Evolutionary conservation across 2,888 invertebrate species (phyloP), one percentile per base, ranked within the genome.

Genomic region (Trisateles emortualis): DNA sequence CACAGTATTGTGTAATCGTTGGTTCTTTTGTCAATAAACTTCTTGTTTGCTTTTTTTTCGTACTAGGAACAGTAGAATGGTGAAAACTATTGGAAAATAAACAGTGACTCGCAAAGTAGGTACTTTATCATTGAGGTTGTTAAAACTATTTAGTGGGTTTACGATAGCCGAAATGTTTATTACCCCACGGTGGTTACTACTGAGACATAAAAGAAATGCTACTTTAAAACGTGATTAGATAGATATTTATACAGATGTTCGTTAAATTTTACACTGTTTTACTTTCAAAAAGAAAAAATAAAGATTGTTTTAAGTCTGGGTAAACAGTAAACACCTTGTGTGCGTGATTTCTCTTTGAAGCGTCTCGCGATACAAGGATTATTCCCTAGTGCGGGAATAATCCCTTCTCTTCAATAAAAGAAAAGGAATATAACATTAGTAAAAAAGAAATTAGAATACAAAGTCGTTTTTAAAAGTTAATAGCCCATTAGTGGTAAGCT

Each of bases 401-500:
- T n/a, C n/a, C n/a, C n/a, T n/a, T n/a, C n/a, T n/a, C n/a, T n/a
- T n/a, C n/a, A n/a, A n/a, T n/a, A n/a, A n/a, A n/a, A n/a, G n/a
- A n/a, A n/a, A n/a, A n/a, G n/a, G n/a, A n/a, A n/a, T n/a, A n/a
- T n/a, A 17, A 46, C 48, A 54, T 38, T 57, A 44, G 50, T 30
- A 57, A 48, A 60, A n/a, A 60, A n/a, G 39, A 46, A 54, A 65
- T 53, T 50, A 45, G 50, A 33, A 35, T 38, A 56, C 58, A 58
- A 64, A 59, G 46, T 52, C 59, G 45, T 52, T 68, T 62, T 30
- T 29, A 52, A 62, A 66, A 68, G 50, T 62, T 64, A 68, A 67
- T 64, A 66, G 72, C 57, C 64, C 62, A 63, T 64, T 42, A 53
- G 52, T 62, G 63, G 71, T 66, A 64, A 72, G 62, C 55, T 57